These are phyloP conservation scores for Leucoraja erinaceus DNA, from an alignment of 2,113 vertebrate genomes.

Conservation along the genomic window DNA sequence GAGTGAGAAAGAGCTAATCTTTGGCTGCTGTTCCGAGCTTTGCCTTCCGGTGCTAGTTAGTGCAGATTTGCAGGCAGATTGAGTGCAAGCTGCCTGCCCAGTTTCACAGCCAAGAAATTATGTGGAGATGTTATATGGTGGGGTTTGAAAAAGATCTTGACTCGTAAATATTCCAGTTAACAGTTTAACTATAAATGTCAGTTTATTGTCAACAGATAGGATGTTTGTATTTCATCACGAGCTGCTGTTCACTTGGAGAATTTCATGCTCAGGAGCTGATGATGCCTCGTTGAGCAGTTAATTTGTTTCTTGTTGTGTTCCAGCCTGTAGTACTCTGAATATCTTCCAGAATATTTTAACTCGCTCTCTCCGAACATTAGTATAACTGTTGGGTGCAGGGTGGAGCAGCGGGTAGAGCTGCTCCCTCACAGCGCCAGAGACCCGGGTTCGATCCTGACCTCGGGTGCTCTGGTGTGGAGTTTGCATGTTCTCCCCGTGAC, in stretches of 20 bases:
- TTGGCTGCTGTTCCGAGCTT: background rate
- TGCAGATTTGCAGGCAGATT: background rate
- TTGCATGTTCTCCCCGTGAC: no score
- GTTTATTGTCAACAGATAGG: background rate
- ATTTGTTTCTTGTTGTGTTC: slow-evolving; percentile 6
- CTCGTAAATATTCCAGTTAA: slow-evolving; percentile 9
- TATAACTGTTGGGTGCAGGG: background rate
- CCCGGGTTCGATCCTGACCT: no score
- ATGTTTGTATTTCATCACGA: background rate
- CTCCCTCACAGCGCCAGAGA: no score
- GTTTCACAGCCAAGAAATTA: background rate
- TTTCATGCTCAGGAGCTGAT: background rate
- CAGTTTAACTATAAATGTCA: background rate
- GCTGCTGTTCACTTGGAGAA: background rate
- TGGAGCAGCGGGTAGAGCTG: no score
- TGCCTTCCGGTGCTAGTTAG: background rate
- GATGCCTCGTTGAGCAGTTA: background rate
- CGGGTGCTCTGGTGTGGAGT: no score
- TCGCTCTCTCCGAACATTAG: background rate
- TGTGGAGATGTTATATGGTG: background rate
- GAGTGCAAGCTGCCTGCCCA: background rate
- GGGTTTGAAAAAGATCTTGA: background rate
- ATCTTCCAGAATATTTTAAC: background rate
- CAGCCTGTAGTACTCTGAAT: background rate
- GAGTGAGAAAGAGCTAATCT: background rate